These are phyloP conservation scores for Heliconius hortense DNA, from an alignment of 2,888 invertebrate species.

Conservation along the genomic window DNA sequence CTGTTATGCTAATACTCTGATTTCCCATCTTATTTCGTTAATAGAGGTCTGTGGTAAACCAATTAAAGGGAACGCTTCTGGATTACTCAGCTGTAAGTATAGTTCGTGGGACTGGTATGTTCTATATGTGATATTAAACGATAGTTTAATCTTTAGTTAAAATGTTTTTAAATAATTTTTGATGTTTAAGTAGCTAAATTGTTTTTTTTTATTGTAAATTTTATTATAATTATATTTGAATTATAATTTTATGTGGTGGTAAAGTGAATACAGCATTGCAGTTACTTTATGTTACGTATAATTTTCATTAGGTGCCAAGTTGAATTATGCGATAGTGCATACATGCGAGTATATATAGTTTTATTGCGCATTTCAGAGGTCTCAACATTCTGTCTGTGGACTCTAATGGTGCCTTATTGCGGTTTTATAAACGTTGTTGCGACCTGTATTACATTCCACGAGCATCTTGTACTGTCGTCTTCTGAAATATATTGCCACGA, in stretches of 20 bases:
- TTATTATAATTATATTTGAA: background rate
- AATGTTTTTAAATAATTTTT: too few relatives aligned
- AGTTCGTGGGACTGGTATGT: conserved; percentile 63
- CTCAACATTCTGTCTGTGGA: conserved; percentile 62
- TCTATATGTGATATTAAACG: conserved; percentile 57
- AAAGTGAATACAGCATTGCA: background rate
- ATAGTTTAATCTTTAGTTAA: background rate
- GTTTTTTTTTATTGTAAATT: too few relatives aligned
- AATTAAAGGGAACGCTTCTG: conserved; percentile 79
- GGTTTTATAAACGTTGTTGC: conserved; percentile 70
- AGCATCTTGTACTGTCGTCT: conserved; percentile 52
- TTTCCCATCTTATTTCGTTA: conserved; percentile 82
- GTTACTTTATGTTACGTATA: background rate
- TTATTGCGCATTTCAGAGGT: conserved; percentile 55
- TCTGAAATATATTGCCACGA: conserved; percentile 49
- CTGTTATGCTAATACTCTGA: conserved; percentile 82
- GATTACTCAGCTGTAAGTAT: conserved; percentile 75
- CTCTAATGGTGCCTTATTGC: conserved; percentile 66
- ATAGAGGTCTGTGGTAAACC: conserved; percentile 81
- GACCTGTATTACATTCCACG: conserved; percentile 51
- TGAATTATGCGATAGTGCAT: conserved; percentile 51
- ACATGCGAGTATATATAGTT: conserved; percentile 49
- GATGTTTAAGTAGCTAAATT: background rate
- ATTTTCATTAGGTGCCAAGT: conserved; percentile 4
- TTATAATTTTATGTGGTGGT: background rate